These are phyloP conservation scores for Pachyseris speciosa DNA, from an alignment of 64 coral and sea anemone species.

Conservation along the genomic window DNA sequence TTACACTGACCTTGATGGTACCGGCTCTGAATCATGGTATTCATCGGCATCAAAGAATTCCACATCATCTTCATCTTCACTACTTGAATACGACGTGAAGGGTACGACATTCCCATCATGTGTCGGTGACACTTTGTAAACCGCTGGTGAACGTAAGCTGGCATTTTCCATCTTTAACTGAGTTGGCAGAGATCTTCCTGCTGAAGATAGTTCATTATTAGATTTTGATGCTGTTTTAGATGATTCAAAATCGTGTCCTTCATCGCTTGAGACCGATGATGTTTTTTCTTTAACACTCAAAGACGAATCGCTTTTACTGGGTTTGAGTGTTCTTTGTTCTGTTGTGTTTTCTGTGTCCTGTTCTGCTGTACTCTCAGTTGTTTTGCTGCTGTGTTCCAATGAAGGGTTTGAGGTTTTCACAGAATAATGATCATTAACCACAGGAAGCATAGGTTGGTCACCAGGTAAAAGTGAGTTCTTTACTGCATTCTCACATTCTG, in stretches of 20 bases:
- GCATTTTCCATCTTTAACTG: not conserved
- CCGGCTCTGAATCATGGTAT: slow-evolving; percentile 51
- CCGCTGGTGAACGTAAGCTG: slow-evolving; percentile 18
- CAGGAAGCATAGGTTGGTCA: slow-evolving; percentile 25
- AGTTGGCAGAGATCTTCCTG: not conserved
- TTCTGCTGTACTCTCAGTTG: not conserved
- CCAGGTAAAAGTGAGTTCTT: slow-evolving; percentile 1
- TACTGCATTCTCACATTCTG: slow-evolving; percentile 78
- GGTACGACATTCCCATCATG: slow-evolving; percentile 61
- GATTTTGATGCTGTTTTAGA: slow-evolving; percentile 52
- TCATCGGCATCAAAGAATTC: slow-evolving; percentile 99
- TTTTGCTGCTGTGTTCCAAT: not conserved
- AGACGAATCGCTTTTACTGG: slow-evolving; percentile 91
- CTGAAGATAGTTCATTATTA: slow-evolving; percentile 46
- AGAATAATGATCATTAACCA: slow-evolving; percentile 59
- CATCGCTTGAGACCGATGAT: not conserved
- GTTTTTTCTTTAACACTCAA: slow-evolving; percentile 47
- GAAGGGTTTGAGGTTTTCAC: not conserved
- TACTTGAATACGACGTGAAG: slow-evolving; percentile 95
- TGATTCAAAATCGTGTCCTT: not conserved
- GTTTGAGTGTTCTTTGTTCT: slow-evolving; percentile 65
- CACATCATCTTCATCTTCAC: slow-evolving; percentile 92
- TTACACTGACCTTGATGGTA: slow-evolving; percentile 5
- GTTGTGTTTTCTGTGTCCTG: slow-evolving; percentile 25
- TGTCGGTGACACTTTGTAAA: slow-evolving; percentile 62